Percentiles rank a stretch among this genome's conserved stretches.
These are phyloP conservation scores for Heliconius hermathena DNA, from an alignment of 1,140 invertebrate genomes.

Conservation along the genomic window DNA sequence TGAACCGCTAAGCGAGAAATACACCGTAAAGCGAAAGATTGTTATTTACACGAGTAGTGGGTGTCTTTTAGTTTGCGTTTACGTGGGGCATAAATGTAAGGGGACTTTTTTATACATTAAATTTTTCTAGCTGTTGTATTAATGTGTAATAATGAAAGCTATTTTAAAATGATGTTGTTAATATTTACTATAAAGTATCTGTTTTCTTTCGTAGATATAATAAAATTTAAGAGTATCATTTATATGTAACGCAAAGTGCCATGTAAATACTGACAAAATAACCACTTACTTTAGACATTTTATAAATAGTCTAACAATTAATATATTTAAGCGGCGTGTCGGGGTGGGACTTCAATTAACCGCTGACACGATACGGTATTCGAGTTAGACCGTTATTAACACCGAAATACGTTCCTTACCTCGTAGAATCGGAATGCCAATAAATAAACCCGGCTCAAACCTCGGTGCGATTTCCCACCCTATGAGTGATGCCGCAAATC, in stretches of 20 bases:
- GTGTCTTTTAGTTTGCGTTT: conserved; percentile 20
- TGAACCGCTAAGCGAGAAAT: conserved; percentile 38
- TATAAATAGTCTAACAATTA: background rate
- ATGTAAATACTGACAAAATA: background rate
- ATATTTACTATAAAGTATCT: no score
- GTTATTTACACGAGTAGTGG: conserved; percentile 33
- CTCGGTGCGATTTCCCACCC: conserved; percentile 51
- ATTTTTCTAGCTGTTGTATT: background rate
- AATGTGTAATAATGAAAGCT: background rate
- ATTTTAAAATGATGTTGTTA: no score
- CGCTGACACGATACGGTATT: conserved; percentile 45
- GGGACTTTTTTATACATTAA: background rate
- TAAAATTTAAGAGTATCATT: no score
- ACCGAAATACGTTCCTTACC: conserved; percentile 23
- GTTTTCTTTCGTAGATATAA: no score
- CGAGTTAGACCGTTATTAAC: conserved; percentile 26
- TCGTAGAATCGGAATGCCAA: conserved; percentile 17
- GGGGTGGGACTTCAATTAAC: conserved; percentile 60
- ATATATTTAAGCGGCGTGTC: conserved; percentile 1
- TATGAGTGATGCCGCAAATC: conserved; percentile 65
- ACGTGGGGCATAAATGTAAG: background rate
- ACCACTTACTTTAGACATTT: background rate
- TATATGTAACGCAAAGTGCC: no score
- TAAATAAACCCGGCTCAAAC: conserved; percentile 27
- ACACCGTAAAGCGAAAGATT: conserved; percentile 36